Conservation (phyloP, 2,797 vertebrate species). For the Pogoniulus pusillus region DNA sequence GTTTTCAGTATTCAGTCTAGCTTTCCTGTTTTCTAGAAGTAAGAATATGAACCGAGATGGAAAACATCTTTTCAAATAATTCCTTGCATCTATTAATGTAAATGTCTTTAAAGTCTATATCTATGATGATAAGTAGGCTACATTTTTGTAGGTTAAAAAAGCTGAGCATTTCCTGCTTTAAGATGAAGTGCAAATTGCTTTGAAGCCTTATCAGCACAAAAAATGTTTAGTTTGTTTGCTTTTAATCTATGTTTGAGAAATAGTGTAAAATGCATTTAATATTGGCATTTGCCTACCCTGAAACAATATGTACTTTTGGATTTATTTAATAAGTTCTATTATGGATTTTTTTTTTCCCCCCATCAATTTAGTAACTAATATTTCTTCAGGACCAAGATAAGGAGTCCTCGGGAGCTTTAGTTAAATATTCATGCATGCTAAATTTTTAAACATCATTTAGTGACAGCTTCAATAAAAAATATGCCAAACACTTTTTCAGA, state of each 20-base stretch:
- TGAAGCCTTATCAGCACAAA: background rate
- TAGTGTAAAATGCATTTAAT: background rate
- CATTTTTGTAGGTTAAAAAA: background rate
- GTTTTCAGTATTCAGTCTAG: background rate
- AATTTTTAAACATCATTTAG: constrained; percentile 57
- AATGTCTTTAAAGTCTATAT: background rate
- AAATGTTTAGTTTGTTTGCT: constrained; percentile 1
- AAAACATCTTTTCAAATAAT: background rate
- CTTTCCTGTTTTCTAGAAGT: background rate
- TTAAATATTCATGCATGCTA: constrained; percentile 51
- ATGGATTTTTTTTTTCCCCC: background rate
- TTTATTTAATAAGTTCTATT: constrained; percentile 7
- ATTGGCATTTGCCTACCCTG: background rate
- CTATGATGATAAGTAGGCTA: background rate
- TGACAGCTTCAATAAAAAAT: constrained; percentile 26
- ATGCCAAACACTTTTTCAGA: constrained; percentile 4
- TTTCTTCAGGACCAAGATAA: background rate
- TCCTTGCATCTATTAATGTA: background rate
- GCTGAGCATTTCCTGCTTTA: background rate
- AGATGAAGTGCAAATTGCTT: background rate
- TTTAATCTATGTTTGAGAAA: constrained; percentile 27
- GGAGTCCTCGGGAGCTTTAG: background rate
- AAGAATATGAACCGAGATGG: background rate
- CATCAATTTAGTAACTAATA: constrained; percentile 28
- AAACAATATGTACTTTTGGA: constrained; percentile 10